phyloP scores from a whole-genome alignment of 1,140 invertebrate genomes.

The Eumeta japonica region DNA sequence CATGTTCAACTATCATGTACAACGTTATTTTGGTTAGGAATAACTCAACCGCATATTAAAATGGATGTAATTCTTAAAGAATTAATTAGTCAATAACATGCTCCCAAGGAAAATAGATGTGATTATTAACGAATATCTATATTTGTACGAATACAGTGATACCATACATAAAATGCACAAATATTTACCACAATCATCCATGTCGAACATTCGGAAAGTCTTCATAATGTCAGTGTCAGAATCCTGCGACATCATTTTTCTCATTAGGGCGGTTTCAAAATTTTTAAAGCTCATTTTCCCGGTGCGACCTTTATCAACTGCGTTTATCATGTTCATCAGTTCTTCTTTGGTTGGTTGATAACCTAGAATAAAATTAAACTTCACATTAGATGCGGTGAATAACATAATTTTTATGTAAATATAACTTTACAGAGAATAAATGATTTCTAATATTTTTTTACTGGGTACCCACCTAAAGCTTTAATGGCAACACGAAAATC shows the following conservation, averaged over 20 bases:
- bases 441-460: conserved; percentile 7
- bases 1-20: no score
- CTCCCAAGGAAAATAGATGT: neutral
- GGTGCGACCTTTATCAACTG: conserved; percentile 35
- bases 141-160: neutral
- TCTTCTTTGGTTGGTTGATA: conserved; percentile 48
- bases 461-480: conserved; percentile 32
- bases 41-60: no score
- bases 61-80: no score
- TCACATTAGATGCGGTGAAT: no score
- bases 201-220: conserved; percentile 42
- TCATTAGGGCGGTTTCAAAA: conserved; percentile 45
- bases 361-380: conserved; percentile 21
- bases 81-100: no score
- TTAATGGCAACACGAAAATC: conserved; percentile 48
- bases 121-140: neutral
- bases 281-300: conserved; percentile 48
- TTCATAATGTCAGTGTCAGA: conserved; percentile 46
- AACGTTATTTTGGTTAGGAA: no score
- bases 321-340: conserved; percentile 37
- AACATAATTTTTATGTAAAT: conserved; percentile 1
- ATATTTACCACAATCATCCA: conserved; percentile 29
- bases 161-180: neutral
- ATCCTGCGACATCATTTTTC: conserved; percentile 41
- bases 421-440: neutral